phyloP scores from a whole-genome alignment of 2,888 invertebrate species.

The Drosophila dives region DNA sequence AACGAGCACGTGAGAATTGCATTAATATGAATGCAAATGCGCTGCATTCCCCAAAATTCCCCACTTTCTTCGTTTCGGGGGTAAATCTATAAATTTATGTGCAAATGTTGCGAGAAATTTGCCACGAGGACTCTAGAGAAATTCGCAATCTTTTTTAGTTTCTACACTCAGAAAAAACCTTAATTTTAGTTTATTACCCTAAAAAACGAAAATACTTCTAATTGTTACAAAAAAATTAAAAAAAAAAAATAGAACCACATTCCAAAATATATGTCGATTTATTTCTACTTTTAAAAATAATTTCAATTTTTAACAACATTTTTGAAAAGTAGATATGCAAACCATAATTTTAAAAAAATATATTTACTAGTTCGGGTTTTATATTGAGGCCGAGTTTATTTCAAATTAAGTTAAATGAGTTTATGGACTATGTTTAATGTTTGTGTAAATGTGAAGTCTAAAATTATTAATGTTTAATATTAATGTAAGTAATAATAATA shows the following conservation, averaged over 20 bases:
- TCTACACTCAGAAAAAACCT: neutral
- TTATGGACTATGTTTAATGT: neutral
- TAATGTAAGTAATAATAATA: neutral
- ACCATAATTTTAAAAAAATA: too few relatives aligned
- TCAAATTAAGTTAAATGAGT: neutral
- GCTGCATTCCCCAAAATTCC: constrained; percentile 16
- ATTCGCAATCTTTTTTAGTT: constrained; percentile 65
- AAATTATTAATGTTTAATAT: neutral
- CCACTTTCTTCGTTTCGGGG: neutral
- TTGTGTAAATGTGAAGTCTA: neutral
- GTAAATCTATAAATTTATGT: constrained; percentile 78
- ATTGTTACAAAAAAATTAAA: neutral
- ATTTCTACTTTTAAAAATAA: neutral
- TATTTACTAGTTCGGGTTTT: too few relatives aligned
- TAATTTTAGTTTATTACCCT: neutral
- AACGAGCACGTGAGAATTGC: constrained; percentile 80
- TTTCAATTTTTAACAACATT: neutral
- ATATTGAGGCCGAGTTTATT: neutral
- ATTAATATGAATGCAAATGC: constrained; percentile 78
- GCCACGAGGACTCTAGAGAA: constrained; percentile 60
- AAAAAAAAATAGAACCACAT: too few relatives aligned
- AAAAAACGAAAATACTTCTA: neutral
- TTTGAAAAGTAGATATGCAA: neutral
- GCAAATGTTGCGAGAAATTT: constrained; percentile 69
- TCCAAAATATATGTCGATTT: neutral